These are phyloP conservation scores for Brachycybe producta DNA, from an alignment of 2,888 invertebrate species.

Conservation along the genomic window DNA sequence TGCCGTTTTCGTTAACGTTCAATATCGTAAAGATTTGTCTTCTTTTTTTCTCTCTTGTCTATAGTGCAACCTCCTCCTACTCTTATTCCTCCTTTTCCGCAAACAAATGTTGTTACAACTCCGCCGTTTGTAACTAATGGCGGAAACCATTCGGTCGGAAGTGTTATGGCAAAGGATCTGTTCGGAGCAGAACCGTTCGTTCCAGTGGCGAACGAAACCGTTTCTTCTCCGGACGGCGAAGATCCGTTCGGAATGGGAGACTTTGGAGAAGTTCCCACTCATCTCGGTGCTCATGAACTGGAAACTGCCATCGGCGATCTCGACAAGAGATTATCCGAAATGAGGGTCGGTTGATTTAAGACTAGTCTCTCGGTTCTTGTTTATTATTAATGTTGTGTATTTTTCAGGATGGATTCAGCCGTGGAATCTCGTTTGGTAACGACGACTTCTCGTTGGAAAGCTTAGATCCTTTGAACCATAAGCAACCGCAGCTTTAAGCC, in stretches of 20 bases:
- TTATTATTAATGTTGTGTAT: background rate
- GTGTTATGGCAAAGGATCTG: slow-evolving; percentile 46
- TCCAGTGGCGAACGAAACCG: slow-evolving; percentile 23
- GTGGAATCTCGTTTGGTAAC: slow-evolving; percentile 73
- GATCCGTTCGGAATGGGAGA: slow-evolving; percentile 81
- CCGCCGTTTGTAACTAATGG: too few species aligned
- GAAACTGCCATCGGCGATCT: slow-evolving; percentile 63
- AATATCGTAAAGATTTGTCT: background rate
- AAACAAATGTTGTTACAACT: too few species aligned
- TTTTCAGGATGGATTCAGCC: slow-evolving; percentile 74
- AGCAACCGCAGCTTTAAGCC: slow-evolving; percentile 10
- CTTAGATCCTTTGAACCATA: slow-evolving; percentile 75
- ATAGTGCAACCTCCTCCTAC: slow-evolving; percentile 64
- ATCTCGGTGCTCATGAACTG: slow-evolving; percentile 40
- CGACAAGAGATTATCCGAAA: slow-evolving; percentile 69
- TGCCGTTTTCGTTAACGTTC: background rate
- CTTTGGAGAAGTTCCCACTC: slow-evolving; percentile 36
- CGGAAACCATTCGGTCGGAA: too few species aligned
- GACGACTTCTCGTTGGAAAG: slow-evolving; percentile 91
- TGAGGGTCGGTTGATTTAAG: slow-evolving; percentile 51
- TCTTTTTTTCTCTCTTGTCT: slow-evolving; percentile 2
- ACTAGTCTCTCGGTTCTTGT: background rate
- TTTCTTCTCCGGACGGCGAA: slow-evolving; percentile 24
- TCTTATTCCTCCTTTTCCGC: slow-evolving; percentile 66
- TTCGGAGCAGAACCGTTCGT: slow-evolving; percentile 66